Conservation (phyloP, 2,113 vertebrate species). For the Podarcis cretensis region DNA sequence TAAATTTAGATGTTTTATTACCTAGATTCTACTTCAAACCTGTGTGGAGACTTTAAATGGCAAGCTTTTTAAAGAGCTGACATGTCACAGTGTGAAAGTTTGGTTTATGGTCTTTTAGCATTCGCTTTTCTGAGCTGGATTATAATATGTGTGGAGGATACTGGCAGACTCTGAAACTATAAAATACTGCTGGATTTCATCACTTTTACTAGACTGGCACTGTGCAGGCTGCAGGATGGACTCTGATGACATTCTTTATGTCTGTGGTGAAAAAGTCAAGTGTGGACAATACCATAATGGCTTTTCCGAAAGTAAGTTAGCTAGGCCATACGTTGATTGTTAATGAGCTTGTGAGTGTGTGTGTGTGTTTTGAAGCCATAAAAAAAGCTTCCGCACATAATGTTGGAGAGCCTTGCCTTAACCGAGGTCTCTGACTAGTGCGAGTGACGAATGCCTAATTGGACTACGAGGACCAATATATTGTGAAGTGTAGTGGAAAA, state of each 20-base stretch:
- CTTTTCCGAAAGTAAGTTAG: slow-evolving; percentile 18
- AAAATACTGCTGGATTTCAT: slow-evolving; percentile 33
- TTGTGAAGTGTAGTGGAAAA: slow-evolving; percentile 73
- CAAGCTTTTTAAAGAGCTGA: slow-evolving; percentile 1
- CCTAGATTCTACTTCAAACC: background rate
- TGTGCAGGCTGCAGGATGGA: background rate
- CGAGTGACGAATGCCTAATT: slow-evolving; percentile 64
- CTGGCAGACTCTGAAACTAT: slow-evolving; percentile 22
- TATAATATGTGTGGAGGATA: slow-evolving; percentile 6
- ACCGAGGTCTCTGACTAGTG: slow-evolving; percentile 48
- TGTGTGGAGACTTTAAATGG: slow-evolving; percentile 1
- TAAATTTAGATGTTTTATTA: slow-evolving; percentile 8
- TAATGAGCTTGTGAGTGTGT: background rate
- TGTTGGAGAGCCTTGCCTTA: slow-evolving; percentile 27
- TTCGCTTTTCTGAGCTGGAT: background rate
- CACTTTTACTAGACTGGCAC: slow-evolving; percentile 11
- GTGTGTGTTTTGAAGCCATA: slow-evolving; percentile 26
- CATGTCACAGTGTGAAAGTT: background rate
- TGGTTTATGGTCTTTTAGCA: slow-evolving; percentile 35
- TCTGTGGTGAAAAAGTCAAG: slow-evolving; percentile 38
- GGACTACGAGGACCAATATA: slow-evolving; percentile 69
- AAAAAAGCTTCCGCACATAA: slow-evolving; percentile 6
- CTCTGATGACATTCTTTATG: slow-evolving; percentile 19
- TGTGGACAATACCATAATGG: slow-evolving; percentile 26
- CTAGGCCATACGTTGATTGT: slow-evolving; percentile 10